Evolutionary conservation across 2,888 invertebrate species (phyloP).

Genomic region (Spodoptera picta): DNA sequence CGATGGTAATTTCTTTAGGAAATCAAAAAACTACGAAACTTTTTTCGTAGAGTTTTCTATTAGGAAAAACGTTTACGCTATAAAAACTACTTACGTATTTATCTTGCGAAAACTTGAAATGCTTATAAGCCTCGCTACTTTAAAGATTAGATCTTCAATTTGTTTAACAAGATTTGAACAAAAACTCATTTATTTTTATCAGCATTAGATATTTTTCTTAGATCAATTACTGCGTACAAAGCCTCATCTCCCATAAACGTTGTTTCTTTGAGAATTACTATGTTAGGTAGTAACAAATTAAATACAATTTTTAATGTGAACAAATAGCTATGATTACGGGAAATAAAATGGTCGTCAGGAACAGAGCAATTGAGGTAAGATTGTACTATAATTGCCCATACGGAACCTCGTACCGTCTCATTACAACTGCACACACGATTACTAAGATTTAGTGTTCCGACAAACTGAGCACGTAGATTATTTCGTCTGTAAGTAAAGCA

Average conservation of each 20-base stretch:
- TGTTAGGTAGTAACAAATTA: neutral
- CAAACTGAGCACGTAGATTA: conserved; percentile 50
- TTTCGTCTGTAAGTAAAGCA: conserved; percentile 50
- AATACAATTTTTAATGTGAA: conserved; percentile 23
- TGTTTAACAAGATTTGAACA: neutral
- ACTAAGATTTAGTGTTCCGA: conserved; percentile 55
- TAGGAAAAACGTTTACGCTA: neutral
- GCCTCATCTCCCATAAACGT: neutral
- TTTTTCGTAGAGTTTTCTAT: neutral
- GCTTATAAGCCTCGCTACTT: neutral
- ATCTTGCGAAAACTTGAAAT: too few species aligned
- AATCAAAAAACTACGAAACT: neutral
- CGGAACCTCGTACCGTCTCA: conserved; percentile 55
- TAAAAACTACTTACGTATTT: neutral
- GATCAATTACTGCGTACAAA: neutral
- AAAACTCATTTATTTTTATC: neutral
- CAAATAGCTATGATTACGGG: conserved; percentile 39
- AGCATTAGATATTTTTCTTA: neutral
- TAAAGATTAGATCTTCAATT: conserved; percentile 1
- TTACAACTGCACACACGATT: conserved; percentile 59
- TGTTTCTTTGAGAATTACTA: neutral
- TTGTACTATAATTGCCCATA: conserved; percentile 60
- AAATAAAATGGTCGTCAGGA: conserved; percentile 52
- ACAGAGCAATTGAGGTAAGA: conserved; percentile 47
- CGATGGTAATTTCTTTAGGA: conserved; percentile 59